Conservation (phyloP, 1,140 invertebrate genomes). For the Luehdorfia chinensis region DNA sequence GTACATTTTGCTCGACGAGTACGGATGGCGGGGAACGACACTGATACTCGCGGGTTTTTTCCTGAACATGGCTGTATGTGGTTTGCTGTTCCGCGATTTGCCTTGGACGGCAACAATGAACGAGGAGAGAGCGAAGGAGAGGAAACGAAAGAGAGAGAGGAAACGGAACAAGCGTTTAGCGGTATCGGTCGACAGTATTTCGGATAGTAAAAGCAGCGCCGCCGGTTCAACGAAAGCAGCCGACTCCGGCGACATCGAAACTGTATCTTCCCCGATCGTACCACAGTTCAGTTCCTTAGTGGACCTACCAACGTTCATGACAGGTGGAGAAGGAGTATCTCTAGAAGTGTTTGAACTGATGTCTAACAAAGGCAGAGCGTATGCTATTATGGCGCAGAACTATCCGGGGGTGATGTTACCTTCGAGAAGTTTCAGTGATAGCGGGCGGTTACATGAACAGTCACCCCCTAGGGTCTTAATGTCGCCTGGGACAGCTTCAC, state of each 20-base stretch:
- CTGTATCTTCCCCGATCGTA: conserved; percentile 47
- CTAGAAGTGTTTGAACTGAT: conserved; percentile 85
- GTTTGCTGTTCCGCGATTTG: conserved; percentile 89
- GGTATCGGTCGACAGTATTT: conserved; percentile 82
- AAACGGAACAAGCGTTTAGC: conserved; percentile 80
- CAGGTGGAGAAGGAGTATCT: conserved; percentile 85
- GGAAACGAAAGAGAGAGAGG: conserved; percentile 78
- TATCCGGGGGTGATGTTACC: conserved; percentile 84
- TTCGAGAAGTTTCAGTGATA: conserved; percentile 85
- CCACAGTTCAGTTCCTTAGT: conserved; percentile 88
- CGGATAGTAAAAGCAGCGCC: conserved; percentile 82
- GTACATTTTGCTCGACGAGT: conserved; percentile 85
- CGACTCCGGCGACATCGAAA: conserved; percentile 61
- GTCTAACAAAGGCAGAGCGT: conserved; percentile 83
- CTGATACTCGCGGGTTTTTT: conserved; percentile 90
- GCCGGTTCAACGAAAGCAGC: conserved; percentile 71
- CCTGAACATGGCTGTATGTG: conserved; percentile 92
- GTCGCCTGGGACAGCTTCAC: conserved; percentile 44
- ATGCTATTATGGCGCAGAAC: conserved; percentile 84
- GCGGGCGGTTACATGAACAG: conserved; percentile 77
- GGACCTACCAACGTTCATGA: conserved; percentile 89
- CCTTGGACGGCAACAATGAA: conserved; percentile 84
- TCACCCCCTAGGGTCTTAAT: conserved; percentile 56
- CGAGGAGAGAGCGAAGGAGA: conserved; percentile 79
- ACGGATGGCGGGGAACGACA: conserved; percentile 91